Evolutionary conservation across 2,888 invertebrate species (phyloP).

Genomic region (Tiliacea aurago): DNA sequence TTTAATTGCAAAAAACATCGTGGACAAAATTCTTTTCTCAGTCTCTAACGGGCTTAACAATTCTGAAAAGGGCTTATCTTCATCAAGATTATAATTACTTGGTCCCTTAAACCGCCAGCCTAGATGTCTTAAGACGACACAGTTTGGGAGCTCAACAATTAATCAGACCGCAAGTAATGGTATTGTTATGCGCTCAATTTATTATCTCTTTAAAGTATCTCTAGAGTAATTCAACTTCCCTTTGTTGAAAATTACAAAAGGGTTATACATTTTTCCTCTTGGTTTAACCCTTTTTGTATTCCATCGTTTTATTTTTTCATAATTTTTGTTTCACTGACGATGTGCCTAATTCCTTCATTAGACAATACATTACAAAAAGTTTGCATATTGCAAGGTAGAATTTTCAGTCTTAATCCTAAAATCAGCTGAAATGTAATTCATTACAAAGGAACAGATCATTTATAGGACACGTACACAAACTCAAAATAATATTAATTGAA

Average conservation of each 20-base stretch:
- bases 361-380: not conserved
- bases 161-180: constrained; percentile 73
- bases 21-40: constrained; percentile 10
- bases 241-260: constrained; percentile 77
- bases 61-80: constrained; percentile 56
- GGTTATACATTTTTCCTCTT: constrained; percentile 69
- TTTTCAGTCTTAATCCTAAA: not conserved
- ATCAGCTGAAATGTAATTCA: not conserved
- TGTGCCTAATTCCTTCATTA: not conserved
- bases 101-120: constrained; percentile 38
- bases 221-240: constrained; percentile 72
- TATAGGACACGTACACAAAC: not conserved
- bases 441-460: not conserved
- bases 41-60: constrained; percentile 26
- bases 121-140: constrained; percentile 59
- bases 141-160: constrained; percentile 66
- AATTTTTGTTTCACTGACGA: constrained; percentile 46
- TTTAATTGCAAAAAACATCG: constrained; percentile 14
- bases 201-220: constrained; percentile 75
- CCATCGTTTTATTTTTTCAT: constrained; percentile 37
- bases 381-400: too few species aligned
- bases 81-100: constrained; percentile 60
- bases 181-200: constrained; percentile 75
- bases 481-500: constrained; percentile 3
- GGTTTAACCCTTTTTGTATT: constrained; percentile 44